Base-by-base conservation (phyloP, 2,797 vertebrate genomes). In the Alectoris magna region DNA sequence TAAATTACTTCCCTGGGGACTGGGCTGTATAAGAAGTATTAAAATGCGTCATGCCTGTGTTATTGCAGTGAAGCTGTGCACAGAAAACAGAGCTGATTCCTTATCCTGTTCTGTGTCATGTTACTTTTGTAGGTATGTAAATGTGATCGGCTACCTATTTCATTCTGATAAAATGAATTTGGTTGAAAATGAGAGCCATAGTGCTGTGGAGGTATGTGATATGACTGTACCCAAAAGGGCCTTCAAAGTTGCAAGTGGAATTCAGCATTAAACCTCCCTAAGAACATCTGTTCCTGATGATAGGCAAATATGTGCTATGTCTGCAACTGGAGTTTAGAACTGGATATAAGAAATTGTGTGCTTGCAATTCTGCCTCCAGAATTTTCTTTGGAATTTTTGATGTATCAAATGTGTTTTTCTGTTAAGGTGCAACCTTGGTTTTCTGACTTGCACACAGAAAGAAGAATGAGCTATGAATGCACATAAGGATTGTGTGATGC, bases 211-310 rank as follows among this genome's bases (percentile, higher is more conserved):
- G 27, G 36, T 67, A 14, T 41, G 13, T 83, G 31, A 59, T 59
- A 60, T 29, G 49, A 43, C 46, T 39, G 17, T 11, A 66, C 21
- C 44, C 0, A 0, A 81, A 94, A 84, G 19, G 4, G 31, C 64
- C 79, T 93, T 91, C 76, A 86, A 92, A 91, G 76, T 72, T 86
- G 36, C n/a, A 75, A 60, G 68, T 24, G 58, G 58, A 89, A 83
- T 82, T 91, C 58, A 77, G 44, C 14, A 43, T 51, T 55, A 48
- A 73, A 11, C 9, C 44, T 79, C 84, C 56, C 41, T 43, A 21
- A 51, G 72, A 79, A 31, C 55, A 78, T 92, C 67, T 92, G 82
- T 19, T 90, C 11, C 63, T 21, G 9, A 48, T 60, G 72, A 84
- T 80, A 91, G 55, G 76, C 38, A 86, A 91, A 67, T 78, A 48